phyloP scores from a whole-genome alignment of 1,140 invertebrate species.

The Atta cephalotes region DNA sequence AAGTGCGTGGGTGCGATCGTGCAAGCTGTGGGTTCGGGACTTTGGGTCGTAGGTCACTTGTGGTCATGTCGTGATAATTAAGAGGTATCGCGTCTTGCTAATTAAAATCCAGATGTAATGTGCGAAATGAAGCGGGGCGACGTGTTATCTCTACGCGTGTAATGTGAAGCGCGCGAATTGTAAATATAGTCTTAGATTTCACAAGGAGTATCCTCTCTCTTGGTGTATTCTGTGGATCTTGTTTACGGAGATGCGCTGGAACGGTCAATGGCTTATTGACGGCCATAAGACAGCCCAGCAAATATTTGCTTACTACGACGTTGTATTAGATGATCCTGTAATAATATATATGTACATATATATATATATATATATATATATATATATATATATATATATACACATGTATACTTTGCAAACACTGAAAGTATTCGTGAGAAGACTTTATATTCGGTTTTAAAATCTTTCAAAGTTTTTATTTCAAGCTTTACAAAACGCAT shows the following conservation, averaged over 20 bases:
- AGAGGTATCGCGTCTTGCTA: constrained; percentile 52
- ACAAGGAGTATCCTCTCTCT: constrained; percentile 21
- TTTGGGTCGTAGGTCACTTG: constrained; percentile 56
- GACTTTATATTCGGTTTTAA: background rate
- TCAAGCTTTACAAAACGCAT: background rate
- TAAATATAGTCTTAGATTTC: constrained; percentile 55
- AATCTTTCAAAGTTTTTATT: constrained; percentile 6
- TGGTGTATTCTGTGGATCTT: constrained; percentile 27
- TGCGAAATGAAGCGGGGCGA: background rate
- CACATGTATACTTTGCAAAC: background rate
- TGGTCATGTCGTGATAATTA: constrained; percentile 60
- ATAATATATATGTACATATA: background rate
- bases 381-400: no score
- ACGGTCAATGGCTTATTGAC: constrained; percentile 47
- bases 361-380: background rate
- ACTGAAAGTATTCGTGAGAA: background rate
- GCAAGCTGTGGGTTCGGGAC: constrained; percentile 12
- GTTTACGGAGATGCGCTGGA: constrained; percentile 38
- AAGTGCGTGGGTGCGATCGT: constrained; percentile 45
- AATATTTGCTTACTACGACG: constrained; percentile 43
- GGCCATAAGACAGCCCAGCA: constrained; percentile 18
- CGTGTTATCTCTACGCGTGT: constrained; percentile 40
- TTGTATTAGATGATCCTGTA: constrained; percentile 12
- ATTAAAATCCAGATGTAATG: constrained; percentile 59
- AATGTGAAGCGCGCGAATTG: constrained; percentile 44